phyloP scores from a whole-genome alignment of 2,113 vertebrate genomes.

The Mus musculus region DNA sequence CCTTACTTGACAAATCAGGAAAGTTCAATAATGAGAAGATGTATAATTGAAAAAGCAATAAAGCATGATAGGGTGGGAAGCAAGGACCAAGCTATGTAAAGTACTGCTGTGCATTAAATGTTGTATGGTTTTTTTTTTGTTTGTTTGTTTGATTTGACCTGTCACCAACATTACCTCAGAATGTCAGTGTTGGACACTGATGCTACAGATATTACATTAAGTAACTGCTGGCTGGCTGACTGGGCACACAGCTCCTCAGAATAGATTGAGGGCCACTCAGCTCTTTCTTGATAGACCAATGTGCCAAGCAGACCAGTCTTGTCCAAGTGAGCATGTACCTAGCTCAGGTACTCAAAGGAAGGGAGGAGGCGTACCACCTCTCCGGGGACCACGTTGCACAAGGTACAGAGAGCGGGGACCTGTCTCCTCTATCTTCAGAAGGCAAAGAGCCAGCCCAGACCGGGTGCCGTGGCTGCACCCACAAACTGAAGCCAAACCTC shows the following conservation, averaged over 20 bases:
- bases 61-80: no score
- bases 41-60: no score
- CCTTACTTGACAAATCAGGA: background rate
- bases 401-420: slow-evolving; percentile 93
- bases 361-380: slow-evolving; percentile 97
- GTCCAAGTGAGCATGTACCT: slow-evolving; percentile 92
- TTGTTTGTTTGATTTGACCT: background rate
- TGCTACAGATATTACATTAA: background rate
- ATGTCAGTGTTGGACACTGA: background rate
- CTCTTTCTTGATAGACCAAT: slow-evolving; percentile 93
- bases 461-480: background rate
- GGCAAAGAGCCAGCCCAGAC: background rate
- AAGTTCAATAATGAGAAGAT: no score
- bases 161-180: background rate
- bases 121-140: no score
- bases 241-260: background rate
- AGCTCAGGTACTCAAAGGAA: slow-evolving; percentile 93
- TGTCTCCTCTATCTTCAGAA: slow-evolving; percentile 93
- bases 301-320: slow-evolving; percentile 89
- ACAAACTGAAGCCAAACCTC: background rate
- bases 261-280: slow-evolving; percentile 73
- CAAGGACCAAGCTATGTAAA: no score
- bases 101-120: no score
- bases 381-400: slow-evolving; percentile 94
- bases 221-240: background rate